Base-by-base conservation (phyloP, 2,888 invertebrate species). In the Schizotus pectinicornis region DNA sequence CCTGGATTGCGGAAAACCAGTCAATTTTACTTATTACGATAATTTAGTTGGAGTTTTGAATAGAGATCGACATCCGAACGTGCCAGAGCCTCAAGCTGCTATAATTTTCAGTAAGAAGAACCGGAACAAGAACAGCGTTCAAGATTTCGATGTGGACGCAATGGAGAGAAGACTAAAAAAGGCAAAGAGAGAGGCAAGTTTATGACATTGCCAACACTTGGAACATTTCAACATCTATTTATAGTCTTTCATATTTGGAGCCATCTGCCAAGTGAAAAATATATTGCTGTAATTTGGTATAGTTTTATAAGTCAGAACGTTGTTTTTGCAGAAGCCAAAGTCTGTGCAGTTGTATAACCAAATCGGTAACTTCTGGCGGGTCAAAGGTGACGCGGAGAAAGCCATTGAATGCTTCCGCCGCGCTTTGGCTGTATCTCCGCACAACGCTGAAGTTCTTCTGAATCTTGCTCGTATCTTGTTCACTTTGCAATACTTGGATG, bases 311-410 rank as follows among this genome's bases (percentile, higher is more conserved):
- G 42, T 43, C 11, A 7, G 2, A 11, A 41, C 13, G n/a, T 47
- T n/a, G 32, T 47, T 59, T 41, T 74, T 73, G 47, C 62, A 87
- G 82, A 93, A 92, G 80, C 91, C 92, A 56, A 90, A 90, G 72
- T 91, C 91, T 50, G 89, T 92, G 14, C 90, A 92, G 73, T 82
- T 94, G 46, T 94, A 92, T 77, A 94, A 94, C 77, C 92, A 94
- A 79, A 93, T 95, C 73, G 94, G 94, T 1, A 94, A 95, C 79
- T 94, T 92, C 79, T 94, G 92, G 92, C 85, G 94, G 62, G 91
- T 94, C 67, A 92, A 93, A 78, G 94, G 94, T 3, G 91, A 94
- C 75, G 91, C 94, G 5, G 85, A 90, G 73, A 87, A 88, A 73
- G 91, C 94, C 0, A 94, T 95, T 61, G 94, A 95, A 79, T 95